Conservation (phyloP, 37 sponge, comb jelly and placozoan genomes). For the Cladorhizidae sp. region DNA sequence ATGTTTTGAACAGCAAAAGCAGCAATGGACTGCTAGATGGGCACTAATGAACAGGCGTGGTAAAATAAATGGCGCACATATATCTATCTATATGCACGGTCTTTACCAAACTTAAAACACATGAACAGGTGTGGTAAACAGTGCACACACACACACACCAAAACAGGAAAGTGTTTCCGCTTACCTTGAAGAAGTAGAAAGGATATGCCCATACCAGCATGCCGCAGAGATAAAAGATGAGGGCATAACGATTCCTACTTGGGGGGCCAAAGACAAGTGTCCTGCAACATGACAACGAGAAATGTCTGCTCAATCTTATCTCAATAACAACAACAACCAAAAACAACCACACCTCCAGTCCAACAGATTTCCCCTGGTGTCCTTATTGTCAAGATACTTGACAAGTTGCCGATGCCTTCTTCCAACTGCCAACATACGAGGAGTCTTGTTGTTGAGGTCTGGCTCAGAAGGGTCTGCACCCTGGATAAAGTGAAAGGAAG, state of each 20-base stretch:
- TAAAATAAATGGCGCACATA: no score
- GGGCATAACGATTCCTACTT: conserved; percentile 45
- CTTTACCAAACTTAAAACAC: no score
- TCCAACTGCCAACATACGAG: conserved; percentile 50
- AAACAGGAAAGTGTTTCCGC: neutral
- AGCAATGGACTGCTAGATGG: no score
- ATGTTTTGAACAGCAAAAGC: no score
- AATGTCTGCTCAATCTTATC: neutral
- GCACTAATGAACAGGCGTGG: no score
- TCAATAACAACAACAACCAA: neutral
- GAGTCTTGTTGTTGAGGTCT: conserved; percentile 75
- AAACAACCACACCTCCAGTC: conserved; percentile 61
- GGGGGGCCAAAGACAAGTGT: conserved; percentile 86
- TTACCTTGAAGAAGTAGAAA: conserved; percentile 76
- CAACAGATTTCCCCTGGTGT: conserved; percentile 32
- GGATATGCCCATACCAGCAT: conserved; percentile 86
- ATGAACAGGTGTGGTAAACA: no score
- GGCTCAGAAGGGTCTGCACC: conserved; percentile 41
- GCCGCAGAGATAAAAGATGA: conserved; percentile 62
- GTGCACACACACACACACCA: no score
- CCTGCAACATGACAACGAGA: conserved; percentile 19
- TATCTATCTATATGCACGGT: no score
- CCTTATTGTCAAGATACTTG: conserved; percentile 61
- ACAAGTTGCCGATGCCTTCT: conserved; percentile 64
- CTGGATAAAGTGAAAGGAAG: no score